Percentiles rank a stretch among this genome's conserved stretches.
phyloP scores from a whole-genome alignment of 2,113 vertebrate species.

The Paramisgurnus dabryanus region DNA sequence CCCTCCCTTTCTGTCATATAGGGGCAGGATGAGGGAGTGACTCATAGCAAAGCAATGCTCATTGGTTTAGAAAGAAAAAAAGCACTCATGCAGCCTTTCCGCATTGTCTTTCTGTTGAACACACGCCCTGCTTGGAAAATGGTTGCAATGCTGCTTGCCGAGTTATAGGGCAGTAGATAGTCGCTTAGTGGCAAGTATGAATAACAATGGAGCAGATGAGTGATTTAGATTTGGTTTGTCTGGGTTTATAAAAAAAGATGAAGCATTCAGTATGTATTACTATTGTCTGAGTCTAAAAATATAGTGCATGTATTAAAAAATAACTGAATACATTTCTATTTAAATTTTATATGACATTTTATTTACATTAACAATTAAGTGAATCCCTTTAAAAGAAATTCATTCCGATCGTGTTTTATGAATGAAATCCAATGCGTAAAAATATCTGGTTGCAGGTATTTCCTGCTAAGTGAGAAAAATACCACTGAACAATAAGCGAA shows the following conservation, averaged over 20 bases:
- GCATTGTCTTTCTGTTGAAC: conserved; percentile 30
- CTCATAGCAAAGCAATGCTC: conserved; percentile 50
- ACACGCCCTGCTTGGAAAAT: conserved; percentile 48
- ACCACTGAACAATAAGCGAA: neutral
- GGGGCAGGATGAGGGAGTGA: conserved; percentile 53
- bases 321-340: neutral
- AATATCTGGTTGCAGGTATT: neutral
- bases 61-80: conserved; percentile 44
- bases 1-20: conserved; percentile 48
- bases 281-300: neutral
- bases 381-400: neutral
- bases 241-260: neutral
- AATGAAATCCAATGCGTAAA: neutral
- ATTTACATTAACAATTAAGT: neutral
- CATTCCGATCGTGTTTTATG: neutral
- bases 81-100: conserved; percentile 45
- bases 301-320: neutral
- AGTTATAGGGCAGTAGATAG: conserved; percentile 9
- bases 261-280: conserved; percentile 10
- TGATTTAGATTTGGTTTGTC: neutral
- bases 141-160: conserved; percentile 37
- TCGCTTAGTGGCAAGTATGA: conserved; percentile 10
- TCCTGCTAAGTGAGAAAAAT: conserved; percentile 11
- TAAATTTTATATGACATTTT: neutral
- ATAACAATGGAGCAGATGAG: conserved; percentile 29